Conservation (phyloP, 2,888 invertebrate species). For the Herminia tarsipennalis region DNA sequence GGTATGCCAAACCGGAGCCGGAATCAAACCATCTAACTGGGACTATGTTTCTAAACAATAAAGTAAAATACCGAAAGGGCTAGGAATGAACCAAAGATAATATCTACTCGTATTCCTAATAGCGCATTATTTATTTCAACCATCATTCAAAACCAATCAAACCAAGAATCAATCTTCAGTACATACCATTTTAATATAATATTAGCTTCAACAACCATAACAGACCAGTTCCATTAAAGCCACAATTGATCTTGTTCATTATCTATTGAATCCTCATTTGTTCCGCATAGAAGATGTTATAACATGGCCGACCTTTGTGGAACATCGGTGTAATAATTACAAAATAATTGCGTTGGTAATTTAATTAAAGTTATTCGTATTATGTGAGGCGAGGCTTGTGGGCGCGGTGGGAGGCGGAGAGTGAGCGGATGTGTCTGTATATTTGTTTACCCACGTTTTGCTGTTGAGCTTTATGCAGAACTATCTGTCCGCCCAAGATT, state of each 20-base stretch:
- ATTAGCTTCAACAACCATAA: background rate
- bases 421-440: constrained; percentile 2
- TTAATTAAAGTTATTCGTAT: constrained; percentile 37
- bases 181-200: background rate
- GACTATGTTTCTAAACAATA: too few relatives aligned
- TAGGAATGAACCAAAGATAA: too few relatives aligned
- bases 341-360: constrained; percentile 34
- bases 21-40: too few relatives aligned
- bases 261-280: constrained; percentile 28
- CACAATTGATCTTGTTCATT: constrained; percentile 24
- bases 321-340: constrained; percentile 26
- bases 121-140: too few relatives aligned
- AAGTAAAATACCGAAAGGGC: too few relatives aligned
- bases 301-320: constrained; percentile 29
- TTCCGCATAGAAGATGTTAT: constrained; percentile 35
- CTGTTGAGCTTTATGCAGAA: too few relatives aligned
- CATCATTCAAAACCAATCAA: too few relatives aligned
- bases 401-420: constrained; percentile 16
- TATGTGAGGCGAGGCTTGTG: constrained; percentile 14
- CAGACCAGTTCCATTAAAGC: constrained; percentile 6
- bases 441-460: background rate
- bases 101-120: too few relatives aligned
- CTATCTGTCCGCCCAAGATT: too few relatives aligned
- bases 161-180: too few relatives aligned
- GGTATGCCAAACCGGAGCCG: too few relatives aligned